These are phyloP conservation scores for Rhaphigaster nebulosa DNA, from an alignment of 2,888 invertebrate species.

Conservation along the genomic window DNA sequence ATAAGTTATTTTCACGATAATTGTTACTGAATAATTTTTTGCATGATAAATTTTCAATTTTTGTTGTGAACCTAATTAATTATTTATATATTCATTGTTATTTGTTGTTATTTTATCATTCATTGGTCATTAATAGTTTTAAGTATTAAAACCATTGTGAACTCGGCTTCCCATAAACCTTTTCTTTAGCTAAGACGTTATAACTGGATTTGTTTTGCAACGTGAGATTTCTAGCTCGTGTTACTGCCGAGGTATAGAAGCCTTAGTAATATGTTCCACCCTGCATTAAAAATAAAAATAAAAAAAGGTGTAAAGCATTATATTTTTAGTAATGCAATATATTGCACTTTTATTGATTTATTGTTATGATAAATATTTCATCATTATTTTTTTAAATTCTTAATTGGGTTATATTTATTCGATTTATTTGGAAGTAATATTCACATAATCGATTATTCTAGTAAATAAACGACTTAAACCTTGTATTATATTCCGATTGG, in stretches of 20 bases:
- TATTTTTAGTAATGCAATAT: neutral
- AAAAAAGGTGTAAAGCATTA: neutral
- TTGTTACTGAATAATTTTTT: too few relatives aligned
- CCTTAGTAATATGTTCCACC: neutral
- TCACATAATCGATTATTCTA: too few relatives aligned
- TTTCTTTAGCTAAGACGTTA: neutral
- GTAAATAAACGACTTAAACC: too few relatives aligned
- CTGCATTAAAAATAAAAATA: neutral
- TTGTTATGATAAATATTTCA: neutral
- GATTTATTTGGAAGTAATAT: neutral
- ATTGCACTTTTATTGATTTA: neutral
- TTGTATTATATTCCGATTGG: too few relatives aligned
- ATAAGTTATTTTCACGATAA: too few relatives aligned
- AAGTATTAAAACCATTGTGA: neutral
- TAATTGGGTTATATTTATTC: neutral
- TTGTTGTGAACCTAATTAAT: too few relatives aligned
- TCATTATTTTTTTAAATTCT: neutral
- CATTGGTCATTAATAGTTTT: too few relatives aligned
- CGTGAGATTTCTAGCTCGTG: conserved; percentile 42
- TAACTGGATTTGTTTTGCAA: conserved; percentile 32
- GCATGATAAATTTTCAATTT: too few relatives aligned
- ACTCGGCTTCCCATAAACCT: neutral
- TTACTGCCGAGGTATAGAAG: conserved; percentile 22
- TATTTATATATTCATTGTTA: too few relatives aligned
- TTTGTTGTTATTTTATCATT: too few relatives aligned